phyloP scores from a whole-genome alignment of 2,797 vertebrate genomes.

The Bradypus variegatus region DNA sequence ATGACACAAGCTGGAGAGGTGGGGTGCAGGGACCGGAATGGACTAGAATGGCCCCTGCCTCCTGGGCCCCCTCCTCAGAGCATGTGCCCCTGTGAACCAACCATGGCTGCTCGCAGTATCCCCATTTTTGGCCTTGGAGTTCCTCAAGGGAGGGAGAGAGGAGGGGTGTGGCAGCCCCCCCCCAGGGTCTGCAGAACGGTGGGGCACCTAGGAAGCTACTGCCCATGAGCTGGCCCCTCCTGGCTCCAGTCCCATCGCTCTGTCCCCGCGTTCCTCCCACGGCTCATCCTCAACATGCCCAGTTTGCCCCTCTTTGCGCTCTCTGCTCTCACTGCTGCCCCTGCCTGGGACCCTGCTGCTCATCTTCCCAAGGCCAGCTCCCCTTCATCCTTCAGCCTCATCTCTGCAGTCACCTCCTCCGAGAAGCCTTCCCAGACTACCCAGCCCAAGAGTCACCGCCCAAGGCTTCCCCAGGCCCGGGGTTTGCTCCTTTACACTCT shows the following conservation, averaged over 20 bases:
- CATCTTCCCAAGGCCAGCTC: fast-evolving
- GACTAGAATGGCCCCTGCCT: too few species aligned
- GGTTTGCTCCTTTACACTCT: not conserved
- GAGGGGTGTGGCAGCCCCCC: too few species aligned
- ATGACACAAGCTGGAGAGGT: fast-evolving
- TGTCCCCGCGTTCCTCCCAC: fast-evolving
- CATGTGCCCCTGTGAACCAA: too few species aligned
- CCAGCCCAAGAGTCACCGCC: not conserved
- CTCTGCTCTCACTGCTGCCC: not conserved
- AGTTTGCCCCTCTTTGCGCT: not conserved
- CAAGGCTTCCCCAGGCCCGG: not conserved
- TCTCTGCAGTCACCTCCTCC: not conserved
- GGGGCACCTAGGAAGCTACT: too few species aligned
- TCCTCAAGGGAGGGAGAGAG: too few species aligned
- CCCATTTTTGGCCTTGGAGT: not conserved
- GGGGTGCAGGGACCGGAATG: fast-evolving
- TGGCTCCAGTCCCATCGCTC: not conserved
- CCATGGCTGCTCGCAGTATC: too few species aligned
- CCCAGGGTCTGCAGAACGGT: not conserved
- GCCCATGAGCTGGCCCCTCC: not conserved
- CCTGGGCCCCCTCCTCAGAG: too few species aligned
- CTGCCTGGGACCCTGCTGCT: not conserved
- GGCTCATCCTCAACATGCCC: fast-evolving
- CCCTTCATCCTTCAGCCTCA: not conserved
- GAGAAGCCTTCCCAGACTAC: not conserved